Base-by-base conservation (phyloP, 2,113 vertebrate species). In the Aphyosemion australe region DNA sequence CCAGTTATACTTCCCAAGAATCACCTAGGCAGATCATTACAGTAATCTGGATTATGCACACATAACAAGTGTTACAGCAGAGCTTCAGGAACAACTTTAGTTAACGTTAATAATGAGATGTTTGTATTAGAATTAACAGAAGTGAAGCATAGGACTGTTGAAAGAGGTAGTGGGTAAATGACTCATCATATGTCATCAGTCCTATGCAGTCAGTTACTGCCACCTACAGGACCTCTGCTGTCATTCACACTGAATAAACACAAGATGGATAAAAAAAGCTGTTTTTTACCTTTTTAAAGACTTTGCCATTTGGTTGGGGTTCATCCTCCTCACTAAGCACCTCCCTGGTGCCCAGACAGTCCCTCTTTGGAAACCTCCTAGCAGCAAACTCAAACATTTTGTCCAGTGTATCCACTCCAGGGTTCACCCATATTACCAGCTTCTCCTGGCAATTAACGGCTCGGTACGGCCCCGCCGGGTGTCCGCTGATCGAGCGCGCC, bases 271-370 rank as follows among this genome's bases (percentile, higher is more conserved):
- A 8, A 37, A 8, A 1, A 16, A 2, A n/a, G 12, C 10, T 39
- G 32, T 5, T n/a, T 60, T 48, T 56, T 76, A 99, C 97, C 96
- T 99, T 99, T 73, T 99, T 99, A 90, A 99, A 99, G 76, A 99
- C 82, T 76, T 97, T 99, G 61, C 97, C 97, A 10, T 96, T 99
- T 3, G 95, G 95, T 66, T 99, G 97, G 37, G 95, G 84, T 92
- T 99, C 97, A 84, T 99, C 97, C 86, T 99, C 97, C 76, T 99
- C 97, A 55, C 94, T 98, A 39, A 99, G 91, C 68, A 98, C 81
- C 88, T 96, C 95, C 45, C 97, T 92, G 3, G 96, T 99, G 71
- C 97, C 97, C 78, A 99, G 83, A 51, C 98, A 98, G 60, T 94
- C 93, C 83, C 91, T 94, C 72, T 93, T 79, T 45, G 94, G 94